Percentiles rank a stretch among this genome's conserved stretches.
Evolutionary conservation across 2,888 invertebrate genomes (phyloP).

Genomic region (Catocala fraxini): DNA sequence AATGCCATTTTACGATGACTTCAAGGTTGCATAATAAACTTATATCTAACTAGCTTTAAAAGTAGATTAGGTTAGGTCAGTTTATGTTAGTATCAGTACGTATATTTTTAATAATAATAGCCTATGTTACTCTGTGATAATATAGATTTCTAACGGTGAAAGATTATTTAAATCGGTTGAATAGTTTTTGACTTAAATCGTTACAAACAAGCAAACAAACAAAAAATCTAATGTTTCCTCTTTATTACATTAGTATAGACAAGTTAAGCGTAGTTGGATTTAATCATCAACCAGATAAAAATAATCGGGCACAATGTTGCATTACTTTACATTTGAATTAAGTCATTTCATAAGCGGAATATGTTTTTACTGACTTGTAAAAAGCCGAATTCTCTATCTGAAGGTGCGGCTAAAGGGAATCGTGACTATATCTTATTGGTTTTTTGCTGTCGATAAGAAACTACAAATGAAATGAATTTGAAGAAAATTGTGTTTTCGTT

Average conservation of each 20-base stretch:
- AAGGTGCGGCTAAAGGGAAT: not conserved
- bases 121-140: too few species aligned
- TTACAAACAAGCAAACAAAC: too few species aligned
- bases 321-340: not conserved
- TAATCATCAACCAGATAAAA: not conserved
- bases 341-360: not conserved
- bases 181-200: too few species aligned
- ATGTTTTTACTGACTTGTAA: not conserved
- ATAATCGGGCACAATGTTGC: not conserved
- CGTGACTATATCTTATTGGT: constrained; percentile 6
- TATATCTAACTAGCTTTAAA: too few species aligned
- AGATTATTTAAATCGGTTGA: too few species aligned
- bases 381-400: not conserved
- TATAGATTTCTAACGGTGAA: too few species aligned
- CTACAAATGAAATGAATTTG: constrained; percentile 1
- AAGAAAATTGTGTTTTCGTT: not conserved
- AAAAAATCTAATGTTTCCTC: too few species aligned
- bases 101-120: too few species aligned
- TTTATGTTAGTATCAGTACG: too few species aligned
- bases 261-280: not conserved
- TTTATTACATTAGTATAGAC: not conserved
- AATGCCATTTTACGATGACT: too few species aligned
- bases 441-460: constrained; percentile 5
- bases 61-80: too few species aligned
- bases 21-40: too few species aligned